Base-by-base conservation (phyloP, 2,113 vertebrate species). In the Oxyura jamaicensis region DNA sequence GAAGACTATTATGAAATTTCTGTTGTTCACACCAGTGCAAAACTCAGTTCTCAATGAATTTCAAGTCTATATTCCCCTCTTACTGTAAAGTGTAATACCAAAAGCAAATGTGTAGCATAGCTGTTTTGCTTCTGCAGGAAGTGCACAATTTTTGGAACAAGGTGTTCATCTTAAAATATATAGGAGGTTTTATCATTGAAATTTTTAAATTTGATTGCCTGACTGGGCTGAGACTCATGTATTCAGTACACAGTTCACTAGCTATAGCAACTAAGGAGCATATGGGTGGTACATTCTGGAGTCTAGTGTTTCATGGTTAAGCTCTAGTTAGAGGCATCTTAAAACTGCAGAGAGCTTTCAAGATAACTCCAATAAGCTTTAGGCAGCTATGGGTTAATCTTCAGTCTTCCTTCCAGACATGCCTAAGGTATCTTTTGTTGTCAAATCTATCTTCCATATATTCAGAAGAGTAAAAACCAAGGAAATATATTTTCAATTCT, bases 21-120 rank as follows among this genome's bases (percentile, higher is more conserved):
- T 81, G 0, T 67, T 2, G 0, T 71, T 77, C 16, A 2, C 31
- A 77, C 39, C n/a, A 55, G 1, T 53, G 26, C 25, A 55, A 22
- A 56, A 29, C 31, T 87, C 33, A 6, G 0, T 46, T 33, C 52
- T 80, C 31, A 41, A 23, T 6, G 20, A 71, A 29, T 26, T 63
- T 69, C 15, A 15, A 9, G 44, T 31, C 48, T 39, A 0, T 69
- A 1, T 50, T 58, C 31, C 44, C 7, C 1, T 3, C 22, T 71
- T 60, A 2, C 2, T 72, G 29, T 29, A 29, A 42, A 29, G 2
- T 25, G 11, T 3, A 4, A 42, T 55, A 10, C 60, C 33, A 16
- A 62, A 66, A 78, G 41, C 17, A 77, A 15, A 33, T 11, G 35
- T 39, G 29, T 21, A 4, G 26, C 4, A 42, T 31, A 23, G 73